phyloP scores from a whole-genome alignment of 1,140 invertebrate species.

The Sipha flava region DNA sequence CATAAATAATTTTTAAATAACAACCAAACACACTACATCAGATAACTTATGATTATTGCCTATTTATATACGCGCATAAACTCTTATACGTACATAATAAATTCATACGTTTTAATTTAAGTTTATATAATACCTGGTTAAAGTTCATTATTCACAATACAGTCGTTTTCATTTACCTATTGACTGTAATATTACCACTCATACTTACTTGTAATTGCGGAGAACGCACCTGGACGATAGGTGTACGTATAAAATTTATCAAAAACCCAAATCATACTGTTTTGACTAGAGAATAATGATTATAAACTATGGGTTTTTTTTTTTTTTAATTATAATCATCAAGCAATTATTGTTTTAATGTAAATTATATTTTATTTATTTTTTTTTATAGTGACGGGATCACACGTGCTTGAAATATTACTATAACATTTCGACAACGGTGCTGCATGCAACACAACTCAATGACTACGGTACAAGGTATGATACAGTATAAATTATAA shows the following conservation, averaged over 20 bases:
- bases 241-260: too few species aligned
- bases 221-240: background rate
- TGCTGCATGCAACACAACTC: constrained; percentile 2
- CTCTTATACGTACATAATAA: background rate
- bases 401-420: background rate
- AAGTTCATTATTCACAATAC: background rate
- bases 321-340: too few species aligned
- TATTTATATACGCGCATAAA: background rate
- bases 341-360: too few species aligned
- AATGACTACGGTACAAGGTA: constrained; percentile 29
- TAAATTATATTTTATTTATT: background rate
- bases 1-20: background rate
- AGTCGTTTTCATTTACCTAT: background rate
- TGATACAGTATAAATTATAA: background rate
- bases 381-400: background rate
- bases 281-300: background rate
- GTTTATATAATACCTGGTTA: background rate
- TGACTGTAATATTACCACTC: background rate
- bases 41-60: background rate
- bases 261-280: too few species aligned
- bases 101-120: background rate
- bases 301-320: background rate
- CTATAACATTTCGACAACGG: background rate
- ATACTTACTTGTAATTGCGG: background rate
- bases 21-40: background rate